Conservation (phyloP, 2,113 vertebrate species). For the Holacanthus passer region DNA sequence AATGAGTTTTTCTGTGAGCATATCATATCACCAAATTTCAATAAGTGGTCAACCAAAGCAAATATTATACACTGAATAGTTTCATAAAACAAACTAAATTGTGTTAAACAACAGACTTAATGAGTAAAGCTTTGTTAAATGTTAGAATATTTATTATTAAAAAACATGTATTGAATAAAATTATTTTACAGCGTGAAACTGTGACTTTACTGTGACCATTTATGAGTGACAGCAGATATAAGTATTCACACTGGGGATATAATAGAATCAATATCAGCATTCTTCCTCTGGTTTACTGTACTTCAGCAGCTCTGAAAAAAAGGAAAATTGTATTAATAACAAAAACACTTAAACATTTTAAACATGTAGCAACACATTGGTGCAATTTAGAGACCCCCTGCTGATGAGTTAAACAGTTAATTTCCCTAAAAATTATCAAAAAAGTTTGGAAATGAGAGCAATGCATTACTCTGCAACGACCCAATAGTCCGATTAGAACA, state of each 20-base stretch:
- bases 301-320: conserved; percentile 60
- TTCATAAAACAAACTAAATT: not conserved
- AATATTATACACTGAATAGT: not conserved
- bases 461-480: not conserved
- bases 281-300: conserved; percentile 33
- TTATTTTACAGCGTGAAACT: not conserved
- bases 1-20: not conserved
- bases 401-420: not conserved
- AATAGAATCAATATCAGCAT: not conserved
- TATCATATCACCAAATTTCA: not conserved
- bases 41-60: not conserved
- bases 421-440: not conserved
- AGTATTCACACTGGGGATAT: not conserved
- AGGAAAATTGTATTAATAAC: not conserved
- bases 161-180: conserved; percentile 10
- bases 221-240: not conserved
- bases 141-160: conserved; percentile 4
- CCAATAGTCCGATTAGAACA: not conserved
- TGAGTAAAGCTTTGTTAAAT: not conserved
- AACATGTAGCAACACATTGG: no score
- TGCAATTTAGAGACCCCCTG: no score
- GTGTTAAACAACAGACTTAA: not conserved
- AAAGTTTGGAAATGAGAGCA: not conserved
- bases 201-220: not conserved
- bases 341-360: not conserved